Evolutionary conservation across 2,113 vertebrate genomes (phyloP).

Genomic region (Sinocyclocheilus anophthalmus): DNA sequence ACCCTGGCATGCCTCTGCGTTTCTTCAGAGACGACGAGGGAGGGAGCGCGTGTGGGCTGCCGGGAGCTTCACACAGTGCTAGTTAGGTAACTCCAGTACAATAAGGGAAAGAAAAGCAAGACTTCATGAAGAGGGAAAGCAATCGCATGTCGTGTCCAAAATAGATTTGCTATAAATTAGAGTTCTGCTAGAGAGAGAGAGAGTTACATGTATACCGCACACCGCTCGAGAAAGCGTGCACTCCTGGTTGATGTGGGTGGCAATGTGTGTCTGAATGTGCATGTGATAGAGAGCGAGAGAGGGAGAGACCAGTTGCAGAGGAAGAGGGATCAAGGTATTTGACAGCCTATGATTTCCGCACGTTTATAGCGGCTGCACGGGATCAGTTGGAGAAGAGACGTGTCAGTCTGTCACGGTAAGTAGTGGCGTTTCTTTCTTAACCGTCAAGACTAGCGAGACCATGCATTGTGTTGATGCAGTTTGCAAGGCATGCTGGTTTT

Average conservation of each 20-base stretch:
- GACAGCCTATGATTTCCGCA: slow-evolving; percentile 69
- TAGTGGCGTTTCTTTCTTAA: no score
- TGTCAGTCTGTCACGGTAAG: no score
- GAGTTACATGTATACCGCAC: neutral
- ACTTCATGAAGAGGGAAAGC: slow-evolving; percentile 27
- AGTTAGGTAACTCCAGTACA: slow-evolving; percentile 65
- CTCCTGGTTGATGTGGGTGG: slow-evolving; percentile 44
- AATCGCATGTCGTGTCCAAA: slow-evolving; percentile 6
- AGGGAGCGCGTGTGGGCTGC: slow-evolving; percentile 60
- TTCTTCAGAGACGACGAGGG: slow-evolving; percentile 50
- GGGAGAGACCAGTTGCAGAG: slow-evolving; percentile 49
- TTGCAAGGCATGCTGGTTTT: no score
- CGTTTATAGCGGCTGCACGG: no score
- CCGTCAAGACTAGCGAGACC: no score
- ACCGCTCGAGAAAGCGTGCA: slow-evolving; percentile 28
- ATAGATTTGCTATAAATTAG: slow-evolving; percentile 38
- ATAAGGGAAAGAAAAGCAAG: slow-evolving; percentile 30
- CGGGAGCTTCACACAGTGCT: slow-evolving; percentile 59
- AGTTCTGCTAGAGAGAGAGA: neutral
- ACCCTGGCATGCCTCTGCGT: slow-evolving; percentile 20
- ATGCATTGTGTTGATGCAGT: no score
- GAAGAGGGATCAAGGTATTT: slow-evolving; percentile 56
- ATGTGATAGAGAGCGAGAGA: slow-evolving; percentile 53
- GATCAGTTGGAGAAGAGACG: no score
- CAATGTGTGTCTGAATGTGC: slow-evolving; percentile 43